These are phyloP conservation scores for Eucera pruinosa DNA, from an alignment of 2,888 invertebrate genomes.

Conservation along the genomic window DNA sequence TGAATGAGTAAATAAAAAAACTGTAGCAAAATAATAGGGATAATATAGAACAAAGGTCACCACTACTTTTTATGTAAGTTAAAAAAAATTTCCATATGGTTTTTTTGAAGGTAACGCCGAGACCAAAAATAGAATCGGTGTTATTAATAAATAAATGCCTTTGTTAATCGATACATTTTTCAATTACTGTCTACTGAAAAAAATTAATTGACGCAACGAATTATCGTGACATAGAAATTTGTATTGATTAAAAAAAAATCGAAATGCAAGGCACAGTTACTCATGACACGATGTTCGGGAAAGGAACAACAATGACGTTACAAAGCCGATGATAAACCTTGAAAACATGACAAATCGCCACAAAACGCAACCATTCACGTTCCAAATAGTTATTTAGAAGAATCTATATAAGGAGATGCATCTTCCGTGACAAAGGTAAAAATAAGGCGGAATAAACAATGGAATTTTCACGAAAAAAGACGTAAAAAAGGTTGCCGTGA, in stretches of 20 bases:
- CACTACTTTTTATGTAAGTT: not conserved
- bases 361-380: conserved; percentile 15
- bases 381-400: conserved; percentile 9
- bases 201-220: not conserved
- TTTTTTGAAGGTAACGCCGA: not conserved
- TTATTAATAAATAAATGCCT: not conserved
- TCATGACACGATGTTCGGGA: conserved; percentile 4
- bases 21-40: not conserved
- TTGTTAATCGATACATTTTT: conserved; percentile 1
- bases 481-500: not conserved
- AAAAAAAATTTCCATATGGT: conserved; percentile 31
- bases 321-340: not conserved
- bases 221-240: not conserved
- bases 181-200: not conserved
- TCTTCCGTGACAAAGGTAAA: not conserved
- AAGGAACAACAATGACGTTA: conserved; percentile 8
- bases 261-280: not conserved
- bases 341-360: conserved; percentile 22
- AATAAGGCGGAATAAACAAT: conserved; percentile 12
- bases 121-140: conserved; percentile 8
- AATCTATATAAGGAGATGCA: conserved; percentile 23
- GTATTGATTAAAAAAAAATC: conserved; percentile 27
- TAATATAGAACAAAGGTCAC: not conserved
- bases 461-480: not conserved
- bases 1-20: not conserved